Evolutionary conservation across 2,888 invertebrate genomes (phyloP).

Genomic region (Dolomedes plantarius): DNA sequence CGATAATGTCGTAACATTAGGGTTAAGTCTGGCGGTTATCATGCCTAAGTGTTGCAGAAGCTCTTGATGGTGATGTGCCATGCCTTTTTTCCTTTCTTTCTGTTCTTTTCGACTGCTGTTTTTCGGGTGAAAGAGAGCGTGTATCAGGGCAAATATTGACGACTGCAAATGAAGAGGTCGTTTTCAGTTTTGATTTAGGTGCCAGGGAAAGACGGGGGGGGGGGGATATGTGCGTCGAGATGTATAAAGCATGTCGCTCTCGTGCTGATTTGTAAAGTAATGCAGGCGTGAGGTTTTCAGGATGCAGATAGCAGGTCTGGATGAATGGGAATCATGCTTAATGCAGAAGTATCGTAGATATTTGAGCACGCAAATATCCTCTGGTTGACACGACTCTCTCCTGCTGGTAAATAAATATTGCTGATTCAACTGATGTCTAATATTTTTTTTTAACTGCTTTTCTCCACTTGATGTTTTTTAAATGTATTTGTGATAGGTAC

Average conservation of each 20-base stretch:
- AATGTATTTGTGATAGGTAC: no score
- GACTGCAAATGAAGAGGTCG: neutral
- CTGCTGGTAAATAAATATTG: no score
- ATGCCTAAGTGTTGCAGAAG: conserved; percentile 22
- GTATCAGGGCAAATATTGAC: conserved; percentile 19
- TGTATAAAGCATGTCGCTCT: neutral
- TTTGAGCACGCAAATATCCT: no score
- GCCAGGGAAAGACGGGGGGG: neutral
- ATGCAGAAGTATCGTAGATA: no score
- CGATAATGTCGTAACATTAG: conserved; percentile 64
- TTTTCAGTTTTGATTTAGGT: conserved; percentile 24
- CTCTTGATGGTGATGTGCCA: conserved; percentile 52
- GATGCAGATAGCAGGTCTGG: no score
- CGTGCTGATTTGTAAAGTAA: neutral
- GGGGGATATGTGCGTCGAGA: neutral
- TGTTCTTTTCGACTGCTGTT: no score
- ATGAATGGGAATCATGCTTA: no score
- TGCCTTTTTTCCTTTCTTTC: neutral
- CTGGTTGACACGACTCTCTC: no score
- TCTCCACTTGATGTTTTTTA: no score
- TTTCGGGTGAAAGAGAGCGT: neutral
- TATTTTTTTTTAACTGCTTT: no score
- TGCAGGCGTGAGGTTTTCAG: no score
- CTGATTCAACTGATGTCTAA: no score
- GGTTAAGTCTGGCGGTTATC: conserved; percentile 63